phyloP scores from a whole-genome alignment of 2,888 invertebrate genomes.

The Atherix ibis region DNA sequence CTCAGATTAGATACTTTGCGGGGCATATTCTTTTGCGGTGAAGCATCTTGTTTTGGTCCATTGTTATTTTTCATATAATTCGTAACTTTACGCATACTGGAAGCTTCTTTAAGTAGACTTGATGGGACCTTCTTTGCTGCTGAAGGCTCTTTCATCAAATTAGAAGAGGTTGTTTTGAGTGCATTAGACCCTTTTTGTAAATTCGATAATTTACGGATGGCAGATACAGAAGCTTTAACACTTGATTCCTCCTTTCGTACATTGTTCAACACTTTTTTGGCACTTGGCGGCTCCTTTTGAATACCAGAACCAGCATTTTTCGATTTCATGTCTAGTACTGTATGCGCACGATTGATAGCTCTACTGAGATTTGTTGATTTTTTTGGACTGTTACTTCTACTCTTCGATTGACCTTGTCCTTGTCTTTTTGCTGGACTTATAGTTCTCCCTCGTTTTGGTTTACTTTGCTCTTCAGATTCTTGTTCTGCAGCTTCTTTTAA shows the following conservation, averaged over 20 bases:
- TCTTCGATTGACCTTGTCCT: slow-evolving; percentile 10
- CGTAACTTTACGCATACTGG: neutral
- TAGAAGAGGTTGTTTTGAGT: slow-evolving; percentile 10
- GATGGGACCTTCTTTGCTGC: slow-evolving; percentile 4
- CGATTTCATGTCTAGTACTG: no score
- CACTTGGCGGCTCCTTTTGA: slow-evolving; percentile 21
- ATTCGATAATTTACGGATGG: slow-evolving; percentile 15
- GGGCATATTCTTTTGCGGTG: neutral
- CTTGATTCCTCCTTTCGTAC: slow-evolving; percentile 8
- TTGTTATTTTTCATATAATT: neutral
- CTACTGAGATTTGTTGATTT: slow-evolving; percentile 15
- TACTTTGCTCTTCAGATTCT: no score
- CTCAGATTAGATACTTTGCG: slow-evolving; percentile 1
- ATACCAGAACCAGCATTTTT: neutral
- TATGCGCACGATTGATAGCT: no score
- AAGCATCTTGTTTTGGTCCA: neutral
- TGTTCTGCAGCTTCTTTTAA: no score
- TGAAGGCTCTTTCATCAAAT: slow-evolving; percentile 13
- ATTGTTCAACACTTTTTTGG: slow-evolving; percentile 23
- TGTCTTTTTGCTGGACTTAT: slow-evolving; percentile 17
- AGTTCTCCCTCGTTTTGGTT: no score
- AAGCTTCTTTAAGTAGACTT: slow-evolving; percentile 1
- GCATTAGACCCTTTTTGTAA: slow-evolving; percentile 6
- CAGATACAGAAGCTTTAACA: slow-evolving; percentile 8
- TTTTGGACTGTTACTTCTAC: slow-evolving; percentile 18